Percentiles rank a stretch among this genome's conserved stretches.
phyloP scores from a whole-genome alignment of 1,140 invertebrate species.

The Halictus rubicundus region DNA sequence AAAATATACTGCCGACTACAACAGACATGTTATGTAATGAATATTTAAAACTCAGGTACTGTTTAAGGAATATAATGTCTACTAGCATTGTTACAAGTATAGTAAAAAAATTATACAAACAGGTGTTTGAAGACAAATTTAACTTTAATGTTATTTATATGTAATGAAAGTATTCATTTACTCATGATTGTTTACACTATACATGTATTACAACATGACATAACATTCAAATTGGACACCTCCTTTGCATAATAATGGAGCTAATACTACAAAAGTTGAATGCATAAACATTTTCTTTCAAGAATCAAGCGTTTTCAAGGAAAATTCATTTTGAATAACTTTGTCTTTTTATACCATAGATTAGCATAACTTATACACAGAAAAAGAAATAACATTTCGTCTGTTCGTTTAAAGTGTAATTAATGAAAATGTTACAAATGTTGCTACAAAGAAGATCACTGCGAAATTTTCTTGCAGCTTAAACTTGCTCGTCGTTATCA shows the following conservation, averaged over 20 bases:
- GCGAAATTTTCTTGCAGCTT: conserved; percentile 22
- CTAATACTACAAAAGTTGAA: not conserved
- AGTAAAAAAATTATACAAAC: not conserved
- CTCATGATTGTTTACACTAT: not conserved
- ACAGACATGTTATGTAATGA: conserved; percentile 59
- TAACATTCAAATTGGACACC: not conserved
- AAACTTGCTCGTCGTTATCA: conserved; percentile 5
- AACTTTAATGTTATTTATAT: not conserved
- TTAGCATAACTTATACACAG: conserved; percentile 9
- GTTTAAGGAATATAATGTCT: conserved; percentile 6
- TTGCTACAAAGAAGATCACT: not conserved
- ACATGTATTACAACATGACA: not conserved
- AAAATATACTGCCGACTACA: conserved; percentile 76
- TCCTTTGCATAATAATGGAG: not conserved
- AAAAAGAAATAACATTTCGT: not conserved
- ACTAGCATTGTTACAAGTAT: not conserved
- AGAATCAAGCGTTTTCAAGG: not conserved
- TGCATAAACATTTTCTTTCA: not conserved
- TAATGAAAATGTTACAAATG: not conserved
- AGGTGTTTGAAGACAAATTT: not conserved
- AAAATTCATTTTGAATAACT: not conserved
- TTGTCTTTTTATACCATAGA: not conserved
- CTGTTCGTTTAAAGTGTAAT: not conserved
- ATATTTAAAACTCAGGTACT: conserved; percentile 43
- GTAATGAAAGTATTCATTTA: not conserved